Percentiles rank a stretch among this genome's conserved stretches.
Evolutionary conservation across 1,140 invertebrate species (phyloP).

Genomic region (Listronotus oregonensis): DNA sequence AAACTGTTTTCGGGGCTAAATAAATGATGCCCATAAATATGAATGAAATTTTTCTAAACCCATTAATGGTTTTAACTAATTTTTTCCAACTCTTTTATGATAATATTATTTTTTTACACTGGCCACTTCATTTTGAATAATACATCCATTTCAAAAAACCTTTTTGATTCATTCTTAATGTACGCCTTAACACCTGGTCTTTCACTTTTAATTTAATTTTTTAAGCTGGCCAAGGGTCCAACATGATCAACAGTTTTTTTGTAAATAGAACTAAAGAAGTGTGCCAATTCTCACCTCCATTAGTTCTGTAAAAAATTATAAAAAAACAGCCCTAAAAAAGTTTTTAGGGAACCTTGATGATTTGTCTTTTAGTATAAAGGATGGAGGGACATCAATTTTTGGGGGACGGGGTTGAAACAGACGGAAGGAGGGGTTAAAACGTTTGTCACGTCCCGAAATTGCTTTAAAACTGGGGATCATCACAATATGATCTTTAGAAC

Average conservation of each 20-base stretch:
- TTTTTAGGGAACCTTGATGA: slow-evolving; percentile 15
- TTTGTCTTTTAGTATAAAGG: slow-evolving; percentile 5
- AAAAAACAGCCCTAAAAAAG: slow-evolving; percentile 6
- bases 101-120: slow-evolving; percentile 12
- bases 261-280: slow-evolving; percentile 14
- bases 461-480: slow-evolving; percentile 31
- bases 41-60: slow-evolving; percentile 3
- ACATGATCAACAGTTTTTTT: slow-evolving; percentile 13
- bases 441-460: slow-evolving; percentile 26
- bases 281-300: slow-evolving; percentile 33
- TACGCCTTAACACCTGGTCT: slow-evolving; percentile 29
- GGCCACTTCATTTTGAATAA: slow-evolving; percentile 29
- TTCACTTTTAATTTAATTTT: slow-evolving; percentile 22
- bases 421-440: no score
- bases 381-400: slow-evolving; percentile 29
- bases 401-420: slow-evolving; percentile 25
- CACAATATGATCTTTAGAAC: slow-evolving; percentile 25
- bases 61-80: neutral
- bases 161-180: slow-evolving; percentile 32
- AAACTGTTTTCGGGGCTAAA: no score
- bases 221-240: slow-evolving; percentile 20
- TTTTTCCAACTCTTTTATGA: slow-evolving; percentile 2
- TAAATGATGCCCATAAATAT: slow-evolving; percentile 9
- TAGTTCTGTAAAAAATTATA: slow-evolving; percentile 30
- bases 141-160: slow-evolving; percentile 33